phyloP scores from a whole-genome alignment of 2,113 vertebrate species.

The Hystrix cristata region DNA sequence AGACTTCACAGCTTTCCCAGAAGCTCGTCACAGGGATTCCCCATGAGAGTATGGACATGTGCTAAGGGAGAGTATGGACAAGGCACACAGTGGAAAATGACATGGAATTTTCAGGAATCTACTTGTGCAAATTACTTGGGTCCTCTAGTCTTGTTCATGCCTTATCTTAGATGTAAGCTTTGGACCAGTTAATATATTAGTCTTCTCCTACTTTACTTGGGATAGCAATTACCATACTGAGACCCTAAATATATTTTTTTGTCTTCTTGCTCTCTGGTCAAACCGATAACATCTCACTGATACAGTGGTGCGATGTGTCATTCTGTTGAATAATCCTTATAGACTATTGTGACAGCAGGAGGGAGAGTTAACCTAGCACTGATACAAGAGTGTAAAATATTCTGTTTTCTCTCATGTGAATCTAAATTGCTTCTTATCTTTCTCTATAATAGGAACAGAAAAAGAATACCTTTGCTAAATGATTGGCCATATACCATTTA shows the following conservation, averaged over 20 bases:
- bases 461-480: neutral
- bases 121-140: neutral
- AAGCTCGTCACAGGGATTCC: neutral
- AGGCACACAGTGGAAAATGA: neutral
- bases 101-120: neutral
- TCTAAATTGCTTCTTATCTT: neutral
- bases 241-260: neutral
- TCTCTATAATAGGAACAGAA: neutral
- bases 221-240: neutral
- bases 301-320: neutral
- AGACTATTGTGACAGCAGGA: neutral
- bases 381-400: neutral
- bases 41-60: accelerated
- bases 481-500: neutral
- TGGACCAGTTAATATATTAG: neutral
- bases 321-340: neutral
- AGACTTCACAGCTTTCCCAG: accelerated
- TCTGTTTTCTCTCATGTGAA: neutral
- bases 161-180: neutral
- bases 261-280: neutral
- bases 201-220: neutral
- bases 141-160: neutral
- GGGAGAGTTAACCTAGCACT: neutral
- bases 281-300: neutral
- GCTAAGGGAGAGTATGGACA: neutral